phyloP scores from a whole-genome alignment of 2,888 invertebrate genomes.

The Crocallis elinguaria region DNA sequence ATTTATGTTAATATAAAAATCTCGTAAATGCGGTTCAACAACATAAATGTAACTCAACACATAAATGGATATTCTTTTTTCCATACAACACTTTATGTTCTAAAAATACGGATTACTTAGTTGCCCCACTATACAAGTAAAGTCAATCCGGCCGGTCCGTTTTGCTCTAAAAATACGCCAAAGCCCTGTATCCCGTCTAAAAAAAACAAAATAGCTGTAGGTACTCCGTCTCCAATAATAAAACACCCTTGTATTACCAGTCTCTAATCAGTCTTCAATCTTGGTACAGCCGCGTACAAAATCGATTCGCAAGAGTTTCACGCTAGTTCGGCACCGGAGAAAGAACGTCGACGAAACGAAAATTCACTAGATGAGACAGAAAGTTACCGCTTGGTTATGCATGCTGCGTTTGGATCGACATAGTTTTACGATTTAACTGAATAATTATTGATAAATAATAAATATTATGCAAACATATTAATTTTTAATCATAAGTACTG shows the following conservation, averaged over 20 bases:
- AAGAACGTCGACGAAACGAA: slow-evolving; percentile 30
- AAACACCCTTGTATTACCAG: not conserved
- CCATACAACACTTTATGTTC: too few species aligned
- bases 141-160: too few species aligned
- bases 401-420: slow-evolving; percentile 4
- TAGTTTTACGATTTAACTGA: too few species aligned
- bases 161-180: too few species aligned
- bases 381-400: slow-evolving; percentile 20
- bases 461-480: not conserved
- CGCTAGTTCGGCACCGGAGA: slow-evolving; percentile 33
- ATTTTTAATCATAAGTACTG: not conserved
- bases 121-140: too few species aligned
- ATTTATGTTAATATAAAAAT: too few species aligned
- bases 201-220: not conserved
- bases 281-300: slow-evolving; percentile 27
- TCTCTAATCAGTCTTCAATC: slow-evolving; percentile 19
- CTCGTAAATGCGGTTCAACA: too few species aligned
- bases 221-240: too few species aligned
- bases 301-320: slow-evolving; percentile 47
- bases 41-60: too few species aligned
- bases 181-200: too few species aligned
- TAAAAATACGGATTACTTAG: too few species aligned
- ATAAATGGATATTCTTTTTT: too few species aligned
- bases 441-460: not conserved
- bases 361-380: slow-evolving; percentile 37